Evolutionary conservation across 2,113 vertebrate species (phyloP).

Genomic region (Chrysochloris asiatica): DNA sequence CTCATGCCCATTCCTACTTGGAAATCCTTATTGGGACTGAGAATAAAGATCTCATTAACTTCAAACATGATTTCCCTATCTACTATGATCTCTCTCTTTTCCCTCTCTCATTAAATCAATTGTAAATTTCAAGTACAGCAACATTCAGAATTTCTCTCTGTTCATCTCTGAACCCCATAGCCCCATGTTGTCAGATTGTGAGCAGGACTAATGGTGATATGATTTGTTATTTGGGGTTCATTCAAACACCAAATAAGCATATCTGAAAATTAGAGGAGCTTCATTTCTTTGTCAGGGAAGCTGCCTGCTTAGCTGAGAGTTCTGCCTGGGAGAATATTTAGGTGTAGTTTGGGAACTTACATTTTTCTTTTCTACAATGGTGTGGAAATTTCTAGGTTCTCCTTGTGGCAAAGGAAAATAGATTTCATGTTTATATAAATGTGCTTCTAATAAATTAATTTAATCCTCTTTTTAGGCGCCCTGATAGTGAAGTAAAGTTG

Average conservation of each 20-base stretch:
- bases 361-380: not conserved
- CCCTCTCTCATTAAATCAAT: not conserved
- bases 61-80: not conserved
- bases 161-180: not conserved
- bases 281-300: not conserved
- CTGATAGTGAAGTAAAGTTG: no score
- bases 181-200: not conserved
- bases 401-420: not conserved
- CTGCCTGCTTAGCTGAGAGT: not conserved
- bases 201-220: not conserved
- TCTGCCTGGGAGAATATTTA: not conserved
- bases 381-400: constrained; percentile 14
- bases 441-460: constrained; percentile 16
- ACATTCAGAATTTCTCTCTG: constrained; percentile 10
- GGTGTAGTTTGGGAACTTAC: not conserved
- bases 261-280: not conserved
- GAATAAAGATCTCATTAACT: not conserved
- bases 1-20: not conserved
- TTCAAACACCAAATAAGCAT: constrained; percentile 26
- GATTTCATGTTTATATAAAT: not conserved
- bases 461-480: not conserved
- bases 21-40: not conserved
- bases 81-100: not conserved
- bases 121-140: not conserved
- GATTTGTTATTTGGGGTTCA: not conserved